These are phyloP conservation scores for Goniozus legneri DNA, from an alignment of 1,140 invertebrate species.

Conservation along the genomic window DNA sequence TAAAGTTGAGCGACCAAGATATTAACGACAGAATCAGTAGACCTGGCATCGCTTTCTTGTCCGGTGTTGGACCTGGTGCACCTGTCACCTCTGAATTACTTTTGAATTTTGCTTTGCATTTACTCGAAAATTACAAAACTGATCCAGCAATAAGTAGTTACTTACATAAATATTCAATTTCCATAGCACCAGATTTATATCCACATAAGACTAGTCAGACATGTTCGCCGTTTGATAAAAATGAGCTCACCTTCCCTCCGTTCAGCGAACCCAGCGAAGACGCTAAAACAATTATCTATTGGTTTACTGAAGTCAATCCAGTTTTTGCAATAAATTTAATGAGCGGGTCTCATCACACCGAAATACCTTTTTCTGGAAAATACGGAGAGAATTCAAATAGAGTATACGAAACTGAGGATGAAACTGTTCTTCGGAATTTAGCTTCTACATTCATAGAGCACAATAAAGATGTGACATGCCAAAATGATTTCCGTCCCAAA, in stretches of 20 bases:
- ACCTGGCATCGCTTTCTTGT: constrained; percentile 40
- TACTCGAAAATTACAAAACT: constrained; percentile 35
- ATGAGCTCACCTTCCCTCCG: constrained; percentile 29
- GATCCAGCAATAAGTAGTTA: constrained; percentile 27
- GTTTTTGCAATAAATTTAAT: constrained; percentile 44
- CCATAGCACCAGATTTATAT: constrained; percentile 40
- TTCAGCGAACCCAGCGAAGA: constrained; percentile 16
- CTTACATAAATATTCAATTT: constrained; percentile 36
- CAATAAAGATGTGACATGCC: constrained; percentile 28
- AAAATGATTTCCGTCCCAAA: constrained; percentile 22
- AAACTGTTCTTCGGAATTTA: constrained; percentile 31
- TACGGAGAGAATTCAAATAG: constrained; percentile 17
- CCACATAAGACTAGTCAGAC: constrained; percentile 27
- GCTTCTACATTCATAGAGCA: constrained; percentile 31
- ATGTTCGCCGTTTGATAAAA: constrained; percentile 26
- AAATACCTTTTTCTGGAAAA: constrained; percentile 40
- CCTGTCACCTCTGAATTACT: constrained; percentile 40
- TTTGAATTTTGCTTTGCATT: constrained; percentile 33
- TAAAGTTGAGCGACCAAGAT: constrained; percentile 36
- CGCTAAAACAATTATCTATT: constrained; percentile 33
- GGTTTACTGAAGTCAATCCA: constrained; percentile 41
- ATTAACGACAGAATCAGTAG: constrained; percentile 19
- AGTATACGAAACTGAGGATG: constrained; percentile 33
- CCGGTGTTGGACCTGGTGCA: constrained; percentile 34
- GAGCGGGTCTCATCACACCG: constrained; percentile 42